Evolutionary conservation across 2,113 vertebrate genomes (phyloP).

Genomic region (Boleophthalmus pectinirostris): DNA sequence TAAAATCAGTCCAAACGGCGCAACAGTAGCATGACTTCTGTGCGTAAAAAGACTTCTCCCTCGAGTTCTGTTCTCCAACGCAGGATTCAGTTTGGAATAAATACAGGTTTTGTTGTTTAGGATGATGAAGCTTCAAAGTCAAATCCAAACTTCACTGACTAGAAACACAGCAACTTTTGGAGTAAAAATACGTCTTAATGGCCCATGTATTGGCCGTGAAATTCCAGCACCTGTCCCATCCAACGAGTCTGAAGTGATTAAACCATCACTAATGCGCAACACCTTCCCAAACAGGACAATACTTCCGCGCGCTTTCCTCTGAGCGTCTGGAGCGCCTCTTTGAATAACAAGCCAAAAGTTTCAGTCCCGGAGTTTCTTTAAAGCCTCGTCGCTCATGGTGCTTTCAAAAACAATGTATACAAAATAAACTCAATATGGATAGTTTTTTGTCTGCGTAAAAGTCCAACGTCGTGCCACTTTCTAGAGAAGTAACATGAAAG

Average conservation of each 20-base stretch:
- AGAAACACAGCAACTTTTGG: not conserved
- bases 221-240: conserved; percentile 58
- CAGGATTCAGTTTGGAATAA: not conserved
- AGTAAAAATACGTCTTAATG: conserved; percentile 21
- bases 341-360: conserved; percentile 24
- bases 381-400: not conserved
- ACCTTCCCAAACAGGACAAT: conserved; percentile 31
- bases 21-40: conserved; percentile 43
- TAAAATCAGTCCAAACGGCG: conserved; percentile 44
- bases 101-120: not conserved
- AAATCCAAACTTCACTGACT: not conserved
- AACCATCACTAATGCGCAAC: conserved; percentile 43
- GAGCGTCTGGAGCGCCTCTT: conserved; percentile 33
- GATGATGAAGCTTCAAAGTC: not conserved
- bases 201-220: conserved; percentile 25
- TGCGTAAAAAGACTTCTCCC: conserved; percentile 1
- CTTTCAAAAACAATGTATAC: too few species aligned
- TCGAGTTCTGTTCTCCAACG: not conserved
- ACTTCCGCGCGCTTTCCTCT: conserved; percentile 15
- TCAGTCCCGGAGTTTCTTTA: not conserved
- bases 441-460: conserved; percentile 2
- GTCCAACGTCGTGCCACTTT: conserved; percentile 22
- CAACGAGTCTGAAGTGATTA: conserved; percentile 25
- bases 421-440: not conserved
- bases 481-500: conserved; percentile 69